Conservation (phyloP, 2,888 invertebrate species). For the Blastobasis lacticolella region DNA sequence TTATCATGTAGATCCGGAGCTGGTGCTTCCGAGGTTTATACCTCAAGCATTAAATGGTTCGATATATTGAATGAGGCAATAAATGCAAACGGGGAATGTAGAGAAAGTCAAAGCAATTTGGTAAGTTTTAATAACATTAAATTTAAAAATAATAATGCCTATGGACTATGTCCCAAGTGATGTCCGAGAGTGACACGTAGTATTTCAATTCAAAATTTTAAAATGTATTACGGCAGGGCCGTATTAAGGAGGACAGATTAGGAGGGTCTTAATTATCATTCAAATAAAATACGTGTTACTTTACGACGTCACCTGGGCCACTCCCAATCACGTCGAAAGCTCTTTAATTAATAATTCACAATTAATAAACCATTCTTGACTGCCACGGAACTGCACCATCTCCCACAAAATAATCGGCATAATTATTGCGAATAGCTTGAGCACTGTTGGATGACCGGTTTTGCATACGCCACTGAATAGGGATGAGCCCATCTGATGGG, state of each 20-base stretch:
- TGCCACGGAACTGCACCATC: slow-evolving; percentile 16
- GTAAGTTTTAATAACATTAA: slow-evolving; percentile 2
- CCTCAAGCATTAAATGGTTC: slow-evolving; percentile 7
- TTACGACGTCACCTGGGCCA: too few species aligned
- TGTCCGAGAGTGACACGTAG: too few species aligned
- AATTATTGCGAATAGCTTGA: slow-evolving; percentile 8
- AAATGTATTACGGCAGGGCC: too few species aligned
- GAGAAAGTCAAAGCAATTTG: too few species aligned
- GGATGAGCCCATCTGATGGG: slow-evolving; percentile 6
- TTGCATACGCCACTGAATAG: slow-evolving; percentile 4
- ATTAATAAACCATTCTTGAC: slow-evolving; percentile 7
- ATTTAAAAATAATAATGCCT: slow-evolving; percentile 1
- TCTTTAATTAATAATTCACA: slow-evolving; percentile 1
- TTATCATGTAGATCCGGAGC: slow-evolving; percentile 3
- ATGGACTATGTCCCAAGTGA: too few species aligned
- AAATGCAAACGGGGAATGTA: slow-evolving; percentile 1
- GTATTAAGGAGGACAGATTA: too few species aligned
- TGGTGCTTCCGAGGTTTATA: slow-evolving; percentile 6
- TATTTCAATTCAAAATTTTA: too few species aligned
- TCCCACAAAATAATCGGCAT: slow-evolving; percentile 15
- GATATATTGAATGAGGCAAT: slow-evolving; percentile 5
- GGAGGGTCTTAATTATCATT: too few species aligned
- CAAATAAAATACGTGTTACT: too few species aligned
- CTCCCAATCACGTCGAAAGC: too few species aligned
- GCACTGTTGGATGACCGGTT: slow-evolving; percentile 8